Percentiles rank a stretch among this genome's conserved stretches.
These are phyloP conservation scores for Melanchra persicariae DNA, from an alignment of 2,888 invertebrate genomes.

Conservation along the genomic window DNA sequence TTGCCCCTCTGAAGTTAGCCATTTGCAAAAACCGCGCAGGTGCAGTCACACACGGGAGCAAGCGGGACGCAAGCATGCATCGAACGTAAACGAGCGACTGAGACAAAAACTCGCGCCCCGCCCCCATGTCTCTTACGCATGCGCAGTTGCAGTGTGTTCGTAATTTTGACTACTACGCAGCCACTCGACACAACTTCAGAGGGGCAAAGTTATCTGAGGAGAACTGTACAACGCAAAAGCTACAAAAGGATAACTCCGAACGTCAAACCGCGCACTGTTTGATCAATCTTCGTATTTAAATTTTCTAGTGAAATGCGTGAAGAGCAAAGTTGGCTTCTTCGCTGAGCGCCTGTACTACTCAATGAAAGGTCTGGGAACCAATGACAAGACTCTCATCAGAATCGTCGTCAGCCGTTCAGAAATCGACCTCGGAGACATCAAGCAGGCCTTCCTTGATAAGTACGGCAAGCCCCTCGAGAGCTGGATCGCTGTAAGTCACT, in stretches of 20 bases:
- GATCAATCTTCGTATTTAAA: background rate
- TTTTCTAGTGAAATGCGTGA: constrained; percentile 95
- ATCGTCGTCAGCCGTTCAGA: constrained; percentile 97
- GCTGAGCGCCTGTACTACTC: constrained; percentile 97
- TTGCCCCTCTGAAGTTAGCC: too few species aligned
- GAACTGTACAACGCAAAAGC: background rate
- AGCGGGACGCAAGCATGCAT: too few species aligned
- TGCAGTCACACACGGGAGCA: too few species aligned
- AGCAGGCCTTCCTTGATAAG: constrained; percentile 96
- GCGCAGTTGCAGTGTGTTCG: too few species aligned
- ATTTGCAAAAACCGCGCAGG: too few species aligned
- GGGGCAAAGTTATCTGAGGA: too few species aligned
- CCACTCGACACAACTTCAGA: too few species aligned
- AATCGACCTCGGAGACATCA: constrained; percentile 98
- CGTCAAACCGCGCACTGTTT: constrained; percentile 1
- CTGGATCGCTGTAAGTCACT: constrained; percentile 95
- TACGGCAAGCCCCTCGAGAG: constrained; percentile 96
- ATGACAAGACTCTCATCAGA: constrained; percentile 97
- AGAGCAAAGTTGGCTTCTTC: constrained; percentile 97
- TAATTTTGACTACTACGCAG: too few species aligned
- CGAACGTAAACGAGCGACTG: too few species aligned
- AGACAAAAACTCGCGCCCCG: too few species aligned
- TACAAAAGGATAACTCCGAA: background rate
- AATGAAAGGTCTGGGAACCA: constrained; percentile 97
- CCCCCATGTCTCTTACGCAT: too few species aligned